Evolutionary conservation across 2,888 invertebrate genomes (phyloP).

Genomic region (Conchocele bisecta): DNA sequence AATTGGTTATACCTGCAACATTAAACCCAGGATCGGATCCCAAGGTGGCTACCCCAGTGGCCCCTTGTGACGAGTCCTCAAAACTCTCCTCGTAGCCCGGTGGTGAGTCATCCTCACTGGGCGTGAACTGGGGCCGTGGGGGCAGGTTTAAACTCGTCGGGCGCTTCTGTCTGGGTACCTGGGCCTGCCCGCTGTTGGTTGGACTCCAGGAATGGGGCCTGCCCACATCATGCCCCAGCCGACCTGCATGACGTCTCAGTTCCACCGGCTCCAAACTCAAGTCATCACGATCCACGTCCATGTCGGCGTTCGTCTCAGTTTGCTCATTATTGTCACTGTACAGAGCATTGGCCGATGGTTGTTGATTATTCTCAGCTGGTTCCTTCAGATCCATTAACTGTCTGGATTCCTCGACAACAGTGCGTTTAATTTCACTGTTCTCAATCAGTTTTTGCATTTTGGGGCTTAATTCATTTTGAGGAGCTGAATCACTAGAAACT

Average conservation of each 20-base stretch:
- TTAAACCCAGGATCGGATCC: too few relatives aligned
- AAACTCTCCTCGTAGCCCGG: too few relatives aligned
- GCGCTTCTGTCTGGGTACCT: conserved; percentile 70
- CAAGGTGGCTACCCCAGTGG: too few relatives aligned
- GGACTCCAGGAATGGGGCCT: conserved; percentile 72
- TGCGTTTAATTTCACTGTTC: conserved; percentile 6
- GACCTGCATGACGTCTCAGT: conserved; percentile 18
- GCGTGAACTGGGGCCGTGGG: conserved; percentile 66
- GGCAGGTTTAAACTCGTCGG: conserved; percentile 81
- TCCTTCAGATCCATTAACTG: conserved; percentile 36
- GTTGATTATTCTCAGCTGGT: neutral
- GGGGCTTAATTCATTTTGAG: too few relatives aligned
- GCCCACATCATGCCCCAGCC: conserved; percentile 15
- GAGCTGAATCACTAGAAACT: conserved; percentile 6
- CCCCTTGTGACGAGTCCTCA: too few relatives aligned
- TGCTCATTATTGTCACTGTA: neutral
- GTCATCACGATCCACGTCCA: neutral
- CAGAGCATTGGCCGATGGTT: neutral
- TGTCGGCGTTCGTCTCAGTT: neutral
- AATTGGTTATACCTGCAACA: too few relatives aligned
- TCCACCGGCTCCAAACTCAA: conserved; percentile 20
- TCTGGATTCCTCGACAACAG: conserved; percentile 28
- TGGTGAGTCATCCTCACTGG: conserved; percentile 47
- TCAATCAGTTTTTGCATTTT: conserved; percentile 8
- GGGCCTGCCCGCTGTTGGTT: conserved; percentile 54